Percentiles rank a stretch among this genome's conserved stretches.
phyloP scores from a whole-genome alignment of 2,888 invertebrate species.

The Athripsodes cinereus region DNA sequence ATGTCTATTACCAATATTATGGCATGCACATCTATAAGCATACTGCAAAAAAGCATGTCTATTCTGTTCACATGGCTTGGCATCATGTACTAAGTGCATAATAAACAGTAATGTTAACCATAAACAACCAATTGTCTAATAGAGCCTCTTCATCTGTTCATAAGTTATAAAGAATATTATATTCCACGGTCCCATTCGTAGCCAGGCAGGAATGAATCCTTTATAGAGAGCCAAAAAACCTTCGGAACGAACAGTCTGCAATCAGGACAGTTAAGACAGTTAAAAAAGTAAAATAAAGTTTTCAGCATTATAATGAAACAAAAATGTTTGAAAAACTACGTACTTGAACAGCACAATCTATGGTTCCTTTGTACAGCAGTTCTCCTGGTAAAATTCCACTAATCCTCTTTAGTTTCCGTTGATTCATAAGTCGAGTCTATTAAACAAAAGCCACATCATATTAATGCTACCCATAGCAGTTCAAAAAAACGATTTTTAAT shows the following conservation, averaged over 20 bases:
- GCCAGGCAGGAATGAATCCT: slow-evolving; percentile 93
- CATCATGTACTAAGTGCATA: no score
- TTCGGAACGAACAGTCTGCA: slow-evolving; percentile 79
- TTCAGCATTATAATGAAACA: neutral
- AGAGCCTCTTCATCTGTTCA: slow-evolving; percentile 78
- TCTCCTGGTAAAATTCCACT: slow-evolving; percentile 36
- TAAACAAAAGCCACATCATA: slow-evolving; percentile 28
- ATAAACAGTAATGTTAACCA: no score
- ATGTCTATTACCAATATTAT: no score
- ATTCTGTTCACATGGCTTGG: no score
- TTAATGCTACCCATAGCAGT: no score
- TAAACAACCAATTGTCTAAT: no score
- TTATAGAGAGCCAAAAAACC: slow-evolving; percentile 85
- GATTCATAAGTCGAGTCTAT: slow-evolving; percentile 93
- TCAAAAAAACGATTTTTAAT: no score
- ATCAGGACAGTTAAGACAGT: slow-evolving; percentile 27
- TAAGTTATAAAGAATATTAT: slow-evolving; percentile 93
- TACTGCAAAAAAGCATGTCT: no score
- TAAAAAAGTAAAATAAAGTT: no score
- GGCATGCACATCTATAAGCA: no score
- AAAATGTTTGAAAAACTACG: slow-evolving; percentile 24
- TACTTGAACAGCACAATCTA: slow-evolving; percentile 77
- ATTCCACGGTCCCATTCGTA: slow-evolving; percentile 96
- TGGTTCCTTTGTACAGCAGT: slow-evolving; percentile 71
- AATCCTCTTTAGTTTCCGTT: slow-evolving; percentile 55